Base-by-base conservation (phyloP, 2,888 invertebrate genomes). In the Coleophora flavipennella region DNA sequence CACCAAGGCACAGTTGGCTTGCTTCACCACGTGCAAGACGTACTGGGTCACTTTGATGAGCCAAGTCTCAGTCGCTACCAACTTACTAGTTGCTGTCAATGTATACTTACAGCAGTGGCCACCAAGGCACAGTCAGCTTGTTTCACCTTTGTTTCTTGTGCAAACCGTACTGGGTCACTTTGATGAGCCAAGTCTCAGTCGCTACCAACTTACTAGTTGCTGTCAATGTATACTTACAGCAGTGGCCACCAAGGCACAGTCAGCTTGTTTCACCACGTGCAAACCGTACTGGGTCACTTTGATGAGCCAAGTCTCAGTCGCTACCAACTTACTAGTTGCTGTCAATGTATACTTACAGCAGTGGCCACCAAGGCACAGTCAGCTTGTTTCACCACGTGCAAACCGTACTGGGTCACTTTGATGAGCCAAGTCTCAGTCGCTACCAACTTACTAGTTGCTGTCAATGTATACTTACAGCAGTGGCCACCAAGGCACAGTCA, bases 401-500 rank as follows among this genome's bases (percentile, higher is more conserved):
- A 71, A 46, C 78, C 86, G 57, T 96, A 93, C 31, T 92, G 90
- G 0, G 90, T 86, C 1, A 94, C 89, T 75, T 95, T 94, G 36
- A 97, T 87, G 14, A 97, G 89, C 95, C 96, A 97, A 44, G 92
- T 93, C 62, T 93, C 92, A 0, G 95, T 96, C 0, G 90, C 92
- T 35, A 94, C 84, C 26, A 93, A 85, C 55, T 88, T 90, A 47
- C 87, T 88, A 13, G 92, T n/a, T n/a, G n/a, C n/a, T n/a, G n/a
- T n/a, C n/a, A n/a, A n/a, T n/a, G n/a, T n/a, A n/a, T n/a, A 69
- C 81, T 71, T 63, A 84, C 88, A 92, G n/a, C n/a, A n/a, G n/a
- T n/a, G n/a, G n/a, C n/a, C n/a, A n/a, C 88, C 10, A 96, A 79
- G 1, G 89, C 83, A 13, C 94, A 90, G 67, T 96, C 94, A 51